Evolutionary conservation across 37 sponge, comb jelly and placozoan genomes (phyloP).

Genomic region (Crambe crambe): DNA sequence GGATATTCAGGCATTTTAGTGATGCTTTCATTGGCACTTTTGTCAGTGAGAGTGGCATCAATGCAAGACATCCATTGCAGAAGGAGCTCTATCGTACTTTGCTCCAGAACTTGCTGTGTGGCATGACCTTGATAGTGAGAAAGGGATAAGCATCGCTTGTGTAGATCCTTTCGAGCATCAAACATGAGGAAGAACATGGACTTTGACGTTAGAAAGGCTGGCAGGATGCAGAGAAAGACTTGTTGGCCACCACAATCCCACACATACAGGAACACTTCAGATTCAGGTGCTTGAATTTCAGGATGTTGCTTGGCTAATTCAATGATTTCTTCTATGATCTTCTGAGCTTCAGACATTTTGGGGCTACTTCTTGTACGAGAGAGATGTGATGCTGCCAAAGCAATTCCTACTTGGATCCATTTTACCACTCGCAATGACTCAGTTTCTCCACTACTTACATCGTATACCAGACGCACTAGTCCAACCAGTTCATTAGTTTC

Average conservation of each 20-base stretch:
- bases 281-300: neutral
- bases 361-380: neutral
- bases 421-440: neutral
- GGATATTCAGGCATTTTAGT: neutral
- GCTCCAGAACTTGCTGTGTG: neutral
- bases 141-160: neutral
- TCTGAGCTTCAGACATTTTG: neutral
- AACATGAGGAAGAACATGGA: conserved; percentile 54
- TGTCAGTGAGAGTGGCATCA: neutral
- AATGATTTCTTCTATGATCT: neutral
- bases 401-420: neutral
- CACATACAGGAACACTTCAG: conserved; percentile 21
- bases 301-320: neutral
- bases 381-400: neutral
- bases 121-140: conserved; percentile 15
- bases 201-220: conserved; percentile 49
- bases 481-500: conserved; percentile 24
- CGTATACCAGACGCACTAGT: conserved; percentile 9
- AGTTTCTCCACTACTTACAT: neutral
- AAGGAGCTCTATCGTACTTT: conserved; percentile 6
- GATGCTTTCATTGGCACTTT: neutral
- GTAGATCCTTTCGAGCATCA: conserved; percentile 40
- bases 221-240: conserved; percentile 45
- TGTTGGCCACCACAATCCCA: conserved; percentile 78
- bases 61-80: conserved; percentile 48